Base-by-base conservation (phyloP, 2,113 vertebrate genomes). In the Odocoileus hemionus region DNA sequence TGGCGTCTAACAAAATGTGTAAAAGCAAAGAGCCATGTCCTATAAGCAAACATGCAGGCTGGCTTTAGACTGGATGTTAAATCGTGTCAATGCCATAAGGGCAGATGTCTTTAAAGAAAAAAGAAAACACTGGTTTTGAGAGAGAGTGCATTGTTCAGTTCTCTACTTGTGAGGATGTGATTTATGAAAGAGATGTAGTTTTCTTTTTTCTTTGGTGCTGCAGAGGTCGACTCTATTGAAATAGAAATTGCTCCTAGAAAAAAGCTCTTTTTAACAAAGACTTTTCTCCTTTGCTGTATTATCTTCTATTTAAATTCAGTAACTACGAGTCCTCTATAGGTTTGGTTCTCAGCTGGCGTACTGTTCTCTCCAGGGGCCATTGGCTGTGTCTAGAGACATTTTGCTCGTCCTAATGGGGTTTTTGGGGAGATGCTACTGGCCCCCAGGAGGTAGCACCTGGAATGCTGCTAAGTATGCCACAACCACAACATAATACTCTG, bases 21-120 rank as follows among this genome's bases (percentile, higher is more conserved):
- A 79, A 89, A 91, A 96, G 47, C n/a, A 83, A 91, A 95, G 64
- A 95, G 43, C 30, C 84, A 57, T 67, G 43, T 95, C 52, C 91
- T 97, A 58, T 80, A 67, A 67, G 78, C 3, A 3, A 95, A 97
- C 43, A 39, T 25, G 25, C 43, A 50, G 30, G n/a, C 74, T 0
- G 4, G 39, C 57, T 82, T 95, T 74, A 86, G 80, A 94, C 61
- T 96, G 87, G 76, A 90, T 94, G 97, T 97, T 96, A 88, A 90
- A 94, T 96, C 45, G 80, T 92, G 74, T 89, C 12, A 10, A 1
- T 91, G 58, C 64, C 55, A 7, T 82, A 85, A 95, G 87, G 89
- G 47, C 86, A 96, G 47, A 82, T 92, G 25, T 92, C 92, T 97
- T 96, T 93, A 92, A 95, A 97, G 89, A 95, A 96, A 97, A 43